Percentiles rank a stretch among this genome's conserved stretches.
These are phyloP conservation scores for Pyralis farinalis DNA, from an alignment of 2,888 invertebrate species.

Conservation along the genomic window DNA sequence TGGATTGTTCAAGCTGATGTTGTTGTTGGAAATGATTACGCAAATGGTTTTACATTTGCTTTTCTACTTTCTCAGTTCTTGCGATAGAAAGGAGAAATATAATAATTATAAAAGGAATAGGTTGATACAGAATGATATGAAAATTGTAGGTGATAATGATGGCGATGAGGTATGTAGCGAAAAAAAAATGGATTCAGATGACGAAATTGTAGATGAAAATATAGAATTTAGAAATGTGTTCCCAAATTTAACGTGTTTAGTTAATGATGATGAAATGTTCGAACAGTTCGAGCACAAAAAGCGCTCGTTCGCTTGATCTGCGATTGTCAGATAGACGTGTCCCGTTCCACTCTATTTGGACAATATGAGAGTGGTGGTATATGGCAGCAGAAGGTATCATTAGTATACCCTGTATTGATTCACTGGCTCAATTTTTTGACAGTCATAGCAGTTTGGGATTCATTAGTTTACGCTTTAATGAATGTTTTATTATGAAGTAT, in stretches of 20 bases:
- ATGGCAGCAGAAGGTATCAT: background rate
- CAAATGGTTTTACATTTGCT: conserved; percentile 73
- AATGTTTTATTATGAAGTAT: background rate
- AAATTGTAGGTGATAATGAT: conserved; percentile 24
- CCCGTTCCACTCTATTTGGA: conserved; percentile 1
- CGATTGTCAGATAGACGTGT: conserved; percentile 2
- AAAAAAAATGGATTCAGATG: conserved; percentile 26
- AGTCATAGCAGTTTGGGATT: background rate
- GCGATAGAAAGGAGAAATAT: conserved; percentile 27
- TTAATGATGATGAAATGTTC: conserved; percentile 19
- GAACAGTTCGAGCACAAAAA: conserved; percentile 22
- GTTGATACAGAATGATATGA: conserved; percentile 17
- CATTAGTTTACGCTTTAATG: background rate
- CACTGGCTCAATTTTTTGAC: background rate
- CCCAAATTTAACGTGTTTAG: conserved; percentile 36
- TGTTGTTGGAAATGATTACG: conserved; percentile 46
- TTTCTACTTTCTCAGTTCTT: conserved; percentile 43
- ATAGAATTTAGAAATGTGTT: conserved; percentile 62
- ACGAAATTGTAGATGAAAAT: conserved; percentile 37
- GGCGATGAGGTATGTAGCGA: conserved; percentile 28
- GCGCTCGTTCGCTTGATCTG: conserved; percentile 22
- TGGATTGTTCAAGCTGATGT: conserved; percentile 36
- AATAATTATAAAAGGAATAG: conserved; percentile 19
- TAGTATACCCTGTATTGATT: background rate
- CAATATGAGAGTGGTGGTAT: conserved; percentile 2